Base-by-base conservation (phyloP, 1,140 invertebrate species). In the Hylaeus volcanicus region DNA sequence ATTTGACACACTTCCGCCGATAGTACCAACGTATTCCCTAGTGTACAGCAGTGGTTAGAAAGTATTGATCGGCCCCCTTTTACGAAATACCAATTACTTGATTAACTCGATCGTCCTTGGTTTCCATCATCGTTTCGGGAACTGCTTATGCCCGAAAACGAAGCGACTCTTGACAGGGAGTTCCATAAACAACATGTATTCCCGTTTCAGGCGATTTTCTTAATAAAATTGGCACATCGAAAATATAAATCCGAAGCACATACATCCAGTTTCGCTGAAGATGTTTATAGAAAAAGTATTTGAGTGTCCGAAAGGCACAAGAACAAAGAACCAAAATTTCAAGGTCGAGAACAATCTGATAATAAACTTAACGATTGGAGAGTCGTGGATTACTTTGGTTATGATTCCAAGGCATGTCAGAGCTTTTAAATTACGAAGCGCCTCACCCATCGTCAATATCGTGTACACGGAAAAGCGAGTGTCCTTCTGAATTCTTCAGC, bases 1-100 rank as follows among this genome's bases (percentile, higher is more conserved):
- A 43, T 69, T 45, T n/a, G 15, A 48, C 12, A 11, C 4, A 11
- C 15, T 8, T 51, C 37, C 15, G 2, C 1, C 3, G 4, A 4
- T 26, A 11, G 9, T 53, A 43, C 14, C 11, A 11, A 74, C 12
- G 9, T 26, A n/a, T 64, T 56, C 15, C 41, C 3, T 58, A 53
- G 15, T 56, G 26, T 15, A 45, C 55, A n/a, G 6, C 73, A 3
- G 4, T 53, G 37, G 60, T 74, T n/a, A 53, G 48, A 26, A 15
- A 11, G 26, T 70, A 77, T 70, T 48, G 65, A 70, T 69, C 37
- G 55, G n/a, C 15, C 55, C 3, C 41, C 43, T 60, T 77, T 61
- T 41, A 43, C 45, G 43, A 61, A 51, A 15, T 61, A 61, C 37
- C 56, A 41, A 70, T 61, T 60, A 53, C 45, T n/a, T n/a, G 15